Conservation (phyloP, 2,888 invertebrate species). For the Nomada flava region DNA sequence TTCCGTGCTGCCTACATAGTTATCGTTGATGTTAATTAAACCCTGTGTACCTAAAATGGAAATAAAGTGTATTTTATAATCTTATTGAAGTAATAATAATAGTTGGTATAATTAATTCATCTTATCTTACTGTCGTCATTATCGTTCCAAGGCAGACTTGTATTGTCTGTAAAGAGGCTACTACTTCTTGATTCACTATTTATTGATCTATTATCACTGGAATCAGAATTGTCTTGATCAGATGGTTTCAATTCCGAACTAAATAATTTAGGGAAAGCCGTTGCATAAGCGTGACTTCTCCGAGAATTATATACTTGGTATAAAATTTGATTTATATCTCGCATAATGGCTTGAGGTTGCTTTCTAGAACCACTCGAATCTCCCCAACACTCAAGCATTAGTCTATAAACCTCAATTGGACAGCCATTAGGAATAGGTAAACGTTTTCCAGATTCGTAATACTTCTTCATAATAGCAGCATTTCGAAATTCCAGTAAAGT, state of each 20-base stretch:
- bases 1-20: slow-evolving; percentile 72
- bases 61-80: neutral
- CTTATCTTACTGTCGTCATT: slow-evolving; percentile 72
- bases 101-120: neutral
- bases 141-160: slow-evolving; percentile 80
- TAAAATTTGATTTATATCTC: slow-evolving; percentile 92
- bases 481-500: slow-evolving; percentile 81
- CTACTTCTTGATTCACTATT: slow-evolving; percentile 78
- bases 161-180: slow-evolving; percentile 78
- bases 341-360: slow-evolving; percentile 93
- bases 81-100: neutral
- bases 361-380: slow-evolving; percentile 89
- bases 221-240: slow-evolving; percentile 70
- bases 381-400: slow-evolving; percentile 94
- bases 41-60: slow-evolving; percentile 59
- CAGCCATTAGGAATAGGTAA: slow-evolving; percentile 89
- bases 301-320: slow-evolving; percentile 89
- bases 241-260: slow-evolving; percentile 52
- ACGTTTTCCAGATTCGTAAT: slow-evolving; percentile 89
- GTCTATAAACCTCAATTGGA: slow-evolving; percentile 90
- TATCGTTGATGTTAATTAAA: slow-evolving; percentile 63
- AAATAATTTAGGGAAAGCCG: slow-evolving; percentile 84
- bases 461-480: slow-evolving; percentile 85
- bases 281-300: slow-evolving; percentile 86
- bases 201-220: slow-evolving; percentile 78